Evolutionary conservation across 2,113 vertebrate species (phyloP).

Genomic region (Lipophrys pholis): DNA sequence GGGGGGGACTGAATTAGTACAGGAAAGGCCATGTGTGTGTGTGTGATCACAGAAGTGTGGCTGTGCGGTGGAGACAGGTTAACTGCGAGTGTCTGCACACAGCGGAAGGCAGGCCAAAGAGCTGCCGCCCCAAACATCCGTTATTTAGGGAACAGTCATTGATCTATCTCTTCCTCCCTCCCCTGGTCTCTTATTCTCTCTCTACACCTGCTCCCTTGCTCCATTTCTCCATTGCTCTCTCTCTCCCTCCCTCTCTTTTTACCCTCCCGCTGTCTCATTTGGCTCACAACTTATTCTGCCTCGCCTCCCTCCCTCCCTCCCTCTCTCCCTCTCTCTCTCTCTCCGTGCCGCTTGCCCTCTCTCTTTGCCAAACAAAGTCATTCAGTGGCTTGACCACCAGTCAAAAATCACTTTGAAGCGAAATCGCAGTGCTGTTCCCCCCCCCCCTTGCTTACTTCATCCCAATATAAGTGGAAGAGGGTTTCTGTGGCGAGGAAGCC

Average conservation of each 20-base stretch:
- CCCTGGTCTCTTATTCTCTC: constrained; percentile 17
- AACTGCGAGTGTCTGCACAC: constrained; percentile 71
- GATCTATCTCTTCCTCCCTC: constrained; percentile 56
- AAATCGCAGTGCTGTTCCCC: constrained; percentile 17
- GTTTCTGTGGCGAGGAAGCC: constrained; percentile 25
- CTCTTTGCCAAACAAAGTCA: constrained; percentile 30
- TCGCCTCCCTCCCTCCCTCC: background rate
- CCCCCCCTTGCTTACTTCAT: background rate
- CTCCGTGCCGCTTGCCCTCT: background rate
- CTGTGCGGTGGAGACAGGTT: constrained; percentile 76
- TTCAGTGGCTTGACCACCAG: constrained; percentile 35
- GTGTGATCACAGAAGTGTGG: constrained; percentile 37
- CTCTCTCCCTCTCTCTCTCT: background rate
- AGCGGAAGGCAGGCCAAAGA: constrained; percentile 62
- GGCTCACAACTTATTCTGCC: constrained; percentile 20
- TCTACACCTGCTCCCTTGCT: constrained; percentile 40
- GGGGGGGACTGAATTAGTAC: constrained; percentile 49
- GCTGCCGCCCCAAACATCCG: constrained; percentile 75
- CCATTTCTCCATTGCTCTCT: constrained; percentile 63
- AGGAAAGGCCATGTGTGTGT: constrained; percentile 46
- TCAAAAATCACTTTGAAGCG: constrained; percentile 9
- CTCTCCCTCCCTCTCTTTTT: constrained; percentile 1
- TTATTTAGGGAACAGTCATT: constrained; percentile 75
- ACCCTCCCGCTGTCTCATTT: background rate
- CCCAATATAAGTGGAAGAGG: constrained; percentile 10